Percentiles rank a stretch among this genome's conserved stretches.
Conservation (phyloP, 2,888 invertebrate genomes). For the Eugnorisma glareosa region DNA sequence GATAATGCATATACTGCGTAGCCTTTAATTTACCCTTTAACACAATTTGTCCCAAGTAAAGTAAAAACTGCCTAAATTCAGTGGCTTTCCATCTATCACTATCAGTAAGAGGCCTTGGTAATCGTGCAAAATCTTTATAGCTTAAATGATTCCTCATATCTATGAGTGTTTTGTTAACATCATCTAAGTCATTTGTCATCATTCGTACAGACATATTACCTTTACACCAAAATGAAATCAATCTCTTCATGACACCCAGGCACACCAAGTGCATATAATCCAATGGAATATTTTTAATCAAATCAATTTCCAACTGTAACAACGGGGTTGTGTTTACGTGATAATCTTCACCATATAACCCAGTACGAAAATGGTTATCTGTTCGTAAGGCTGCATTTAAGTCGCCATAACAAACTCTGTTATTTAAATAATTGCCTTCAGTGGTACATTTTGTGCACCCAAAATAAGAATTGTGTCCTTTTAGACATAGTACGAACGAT, state of each 20-base stretch:
- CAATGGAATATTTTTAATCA: slow-evolving; percentile 3
- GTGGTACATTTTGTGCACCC: slow-evolving; percentile 3
- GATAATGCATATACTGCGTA: background rate
- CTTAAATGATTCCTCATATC: background rate
- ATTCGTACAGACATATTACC: slow-evolving; percentile 1
- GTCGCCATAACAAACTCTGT: too few relatives aligned
- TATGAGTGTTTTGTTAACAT: slow-evolving; percentile 3
- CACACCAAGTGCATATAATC: slow-evolving; percentile 3
- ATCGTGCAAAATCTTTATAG: slow-evolving; percentile 2
- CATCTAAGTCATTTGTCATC: slow-evolving; percentile 1
- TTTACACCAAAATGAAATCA: slow-evolving; percentile 2
- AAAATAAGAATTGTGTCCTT: slow-evolving; percentile 5
- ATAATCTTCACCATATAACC: slow-evolving; percentile 3
- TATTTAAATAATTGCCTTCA: slow-evolving; percentile 1
- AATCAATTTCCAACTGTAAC: slow-evolving; percentile 3
- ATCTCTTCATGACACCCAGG: slow-evolving; percentile 1
- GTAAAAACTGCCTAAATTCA: slow-evolving; percentile 3
- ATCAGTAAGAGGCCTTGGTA: slow-evolving; percentile 1
- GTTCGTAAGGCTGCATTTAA: background rate
- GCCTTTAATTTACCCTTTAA: slow-evolving; percentile 3
- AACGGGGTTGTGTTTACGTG: slow-evolving; percentile 3
- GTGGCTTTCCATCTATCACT: slow-evolving; percentile 3
- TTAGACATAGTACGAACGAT: slow-evolving; percentile 1
- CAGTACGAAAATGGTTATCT: slow-evolving; percentile 1
- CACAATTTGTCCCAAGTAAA: background rate